Base-by-base conservation (phyloP, 2,797 vertebrate species). In the Poecilia wingei region DNA sequence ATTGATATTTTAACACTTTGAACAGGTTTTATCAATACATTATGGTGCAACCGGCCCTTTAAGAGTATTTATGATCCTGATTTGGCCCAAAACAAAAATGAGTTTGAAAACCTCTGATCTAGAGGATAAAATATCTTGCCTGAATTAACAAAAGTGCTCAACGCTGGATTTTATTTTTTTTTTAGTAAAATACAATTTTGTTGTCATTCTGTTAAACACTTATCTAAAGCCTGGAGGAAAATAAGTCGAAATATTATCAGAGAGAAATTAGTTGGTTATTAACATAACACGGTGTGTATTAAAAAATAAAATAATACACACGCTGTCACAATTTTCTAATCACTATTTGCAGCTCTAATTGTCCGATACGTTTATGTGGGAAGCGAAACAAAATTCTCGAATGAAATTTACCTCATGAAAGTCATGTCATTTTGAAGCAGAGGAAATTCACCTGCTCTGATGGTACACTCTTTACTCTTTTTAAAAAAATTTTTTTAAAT, bases 401-500 rank as follows among this genome's bases (percentile, higher is more conserved):
- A 39, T 51, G 12, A 14, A 76, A 51, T 49, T 39, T n/a, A n/a
- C 61, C 33, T n/a, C 25, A 28, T 18, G 18, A 74, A 74, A 16
- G 7, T 39, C 1, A 1, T 80, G 66, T 16, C 8, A 18, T 20
- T 14, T 72, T 61, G 33, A 77, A 51, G 31, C 39, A 13, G 1
- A 49, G 59, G 73, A 25, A 79, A 76, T 77, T 72, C 76, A 84
- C 77, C 76, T 57, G 41, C 78, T 80, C 69, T 13, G 53, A n/a
- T 41, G 33, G 33, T 55, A 41, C 36, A 66, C 78, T 79, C 28
- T 72, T 55, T 53, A 74, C 75, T 33, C 80, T 53, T 74, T 73
- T 77, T 76, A 0, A 2, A 49, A 18, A 18, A 18, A 20, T 22
- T 51, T 51, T 14, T 66, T 79, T 86, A 82, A 89, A 72, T 72